Evolutionary conservation across 2,888 invertebrate species (phyloP), one percentile per base, ranked within the genome.

Genomic region (Lepeophtheirus nordmannii): DNA sequence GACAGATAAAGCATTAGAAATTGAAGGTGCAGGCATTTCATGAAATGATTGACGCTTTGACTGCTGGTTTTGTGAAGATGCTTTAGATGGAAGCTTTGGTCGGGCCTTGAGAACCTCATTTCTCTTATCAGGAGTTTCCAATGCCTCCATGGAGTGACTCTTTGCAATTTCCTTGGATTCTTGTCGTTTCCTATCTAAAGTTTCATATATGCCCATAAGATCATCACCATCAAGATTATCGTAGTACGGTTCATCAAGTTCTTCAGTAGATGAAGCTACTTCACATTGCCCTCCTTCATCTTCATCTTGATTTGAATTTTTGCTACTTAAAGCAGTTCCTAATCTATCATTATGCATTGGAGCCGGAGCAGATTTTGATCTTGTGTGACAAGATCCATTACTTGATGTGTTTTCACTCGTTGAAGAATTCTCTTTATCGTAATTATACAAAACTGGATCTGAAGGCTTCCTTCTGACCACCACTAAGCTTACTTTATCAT

Each of bases 361-460:
- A 62, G 62, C 72, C 9, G 71, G 71, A 5, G 71, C 71, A 9
- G 71, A 71, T 58, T 71, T 71, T 46, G 72, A 70, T 58, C 72
- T 68, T 39, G 70, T 69, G 67, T 71, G 71, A 46, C 66, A 65
- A 2, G 70, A 67, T 11, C 37, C 17, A 38, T 37, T 39, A 17
- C 37, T 53, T 12, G 14, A 8, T 12, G 59, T 17, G 22, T 41
- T 37, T 17, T 41, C 41, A 9, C 30, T 53, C 20, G 30, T 57
- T 1, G 39, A 56, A 5, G 12, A 30, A 17, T 40, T 46, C 10
- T 30, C 56, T 53, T 20, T 30, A 58, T 22, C 30, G 8, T 22
- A 56, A 17, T 39, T 30, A 23, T 40, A 41, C 10, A 39, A 10
- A 38, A 39, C 17, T 14, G 53, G 53, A 17, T 46, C 53, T 1